Base-by-base conservation (phyloP, 2,113 vertebrate genomes). In the Poeciliopsis retropinna region DNA sequence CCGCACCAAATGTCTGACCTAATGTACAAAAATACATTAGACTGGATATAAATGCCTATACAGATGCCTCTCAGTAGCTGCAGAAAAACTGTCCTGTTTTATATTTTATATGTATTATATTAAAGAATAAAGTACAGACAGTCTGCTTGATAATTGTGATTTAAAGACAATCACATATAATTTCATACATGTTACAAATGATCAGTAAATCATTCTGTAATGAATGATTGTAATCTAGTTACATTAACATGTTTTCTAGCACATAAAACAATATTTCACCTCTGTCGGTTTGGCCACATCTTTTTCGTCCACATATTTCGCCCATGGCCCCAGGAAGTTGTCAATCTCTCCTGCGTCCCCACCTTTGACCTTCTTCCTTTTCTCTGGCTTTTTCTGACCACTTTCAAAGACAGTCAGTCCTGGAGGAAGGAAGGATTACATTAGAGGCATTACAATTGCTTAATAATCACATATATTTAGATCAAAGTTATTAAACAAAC, bases 331-430 rank as follows among this genome's bases (percentile, higher is more conserved):
- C 77, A 99, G 93, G 87, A 97, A 99, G 31, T 91, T 94, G 78
- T 99, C 97, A 73, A 99, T 98, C 84, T 98, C 96, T 51, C 94
- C 96, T 7, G 98, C 96, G 54, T 98, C 97, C 31, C 97, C 97
- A 79, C 97, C 97, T 95, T 98, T 98, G 85, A 98, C 91, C 87
- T 98, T 99, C 90, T 95, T 98, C 82, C 97, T 95, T 87, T 99
- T 99, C 82, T 98, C 97, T 13, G 84, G 73, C 93, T 97, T 99
- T 88, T 94, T 99, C 29, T 94, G 93, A 51, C 96, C 94, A 0
- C 94, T 95, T 93, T 99, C 98, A 94, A 99, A 99, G 27, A 98
- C 98, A 29, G 97, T 99, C 85, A 98, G 92, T 34, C 97, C 98
- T 99, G 78, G 2, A 62, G 4, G 27, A 60, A 37, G 5, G 78